Evolutionary conservation across 2,797 vertebrate genomes (phyloP).

Genomic region (Cichlasoma orientale): DNA sequence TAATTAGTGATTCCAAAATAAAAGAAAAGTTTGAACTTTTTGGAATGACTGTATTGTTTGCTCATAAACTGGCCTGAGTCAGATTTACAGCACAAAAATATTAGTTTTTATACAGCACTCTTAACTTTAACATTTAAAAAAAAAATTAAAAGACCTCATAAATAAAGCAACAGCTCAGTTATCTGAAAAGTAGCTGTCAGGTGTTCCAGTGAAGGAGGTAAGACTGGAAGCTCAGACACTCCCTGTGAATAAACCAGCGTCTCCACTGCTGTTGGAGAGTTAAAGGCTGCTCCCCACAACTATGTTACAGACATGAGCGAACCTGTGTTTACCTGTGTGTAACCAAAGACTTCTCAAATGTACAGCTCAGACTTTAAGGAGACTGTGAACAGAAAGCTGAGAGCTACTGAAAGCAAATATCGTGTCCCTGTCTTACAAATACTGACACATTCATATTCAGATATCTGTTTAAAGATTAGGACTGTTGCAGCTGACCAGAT

Average conservation of each 20-base stretch:
- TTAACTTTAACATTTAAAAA: background rate
- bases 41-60: background rate
- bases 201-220: background rate
- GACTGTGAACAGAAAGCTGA: background rate
- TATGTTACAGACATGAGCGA: constrained; percentile 43
- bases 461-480: no score
- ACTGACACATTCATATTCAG: no score
- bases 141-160: background rate
- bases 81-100: background rate
- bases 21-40: background rate
- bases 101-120: background rate
- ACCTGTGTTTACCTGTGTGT: background rate
- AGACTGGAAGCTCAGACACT: background rate
- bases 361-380: no score
- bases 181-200: no score
- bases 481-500: no score
- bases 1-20: background rate
- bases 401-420: background rate
- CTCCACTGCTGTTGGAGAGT: background rate
- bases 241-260: background rate
- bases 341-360: background rate
- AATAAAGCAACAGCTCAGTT: background rate
- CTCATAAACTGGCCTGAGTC: background rate
- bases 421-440: no score
- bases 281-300: background rate